Evolutionary conservation across 1,140 invertebrate genomes (phyloP).

Genomic region (Zaprionus lachaisei): DNA sequence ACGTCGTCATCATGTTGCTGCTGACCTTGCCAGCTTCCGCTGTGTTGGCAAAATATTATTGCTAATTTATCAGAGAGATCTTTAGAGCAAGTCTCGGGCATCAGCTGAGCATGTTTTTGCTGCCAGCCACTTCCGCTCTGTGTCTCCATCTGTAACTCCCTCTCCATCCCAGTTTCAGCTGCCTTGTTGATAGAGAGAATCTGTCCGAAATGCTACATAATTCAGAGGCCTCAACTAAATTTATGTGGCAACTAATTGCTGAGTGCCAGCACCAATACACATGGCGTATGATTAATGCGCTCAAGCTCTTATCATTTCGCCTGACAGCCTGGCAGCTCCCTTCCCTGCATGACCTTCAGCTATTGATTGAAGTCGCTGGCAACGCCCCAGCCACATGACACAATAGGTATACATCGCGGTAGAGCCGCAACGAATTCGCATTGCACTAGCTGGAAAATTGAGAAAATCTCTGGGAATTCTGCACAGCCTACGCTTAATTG

Average conservation of each 20-base stretch:
- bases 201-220: slow-evolving; percentile 45
- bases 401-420: too few relatives aligned
- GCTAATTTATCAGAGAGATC: slow-evolving; percentile 66
- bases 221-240: slow-evolving; percentile 43
- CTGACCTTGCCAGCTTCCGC: slow-evolving; percentile 71
- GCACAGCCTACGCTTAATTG: neutral
- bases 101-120: slow-evolving; percentile 49
- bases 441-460: neutral
- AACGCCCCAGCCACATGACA: slow-evolving; percentile 55
- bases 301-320: slow-evolving; percentile 56
- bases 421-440: neutral
- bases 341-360: slow-evolving; percentile 58
- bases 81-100: slow-evolving; percentile 4
- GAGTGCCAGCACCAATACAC: slow-evolving; percentile 64
- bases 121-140: slow-evolving; percentile 57
- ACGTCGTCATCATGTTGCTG: slow-evolving; percentile 6
- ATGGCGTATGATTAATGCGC: slow-evolving; percentile 79
- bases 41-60: slow-evolving; percentile 68
- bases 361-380: slow-evolving; percentile 68
- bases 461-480: neutral
- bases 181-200: slow-evolving; percentile 6
- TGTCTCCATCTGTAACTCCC: too few relatives aligned
- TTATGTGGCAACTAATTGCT: slow-evolving; percentile 58
- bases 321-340: neutral
- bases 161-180: neutral